Conservation (phyloP, 2,113 vertebrate species). For the Crotophaga sulcirostris region DNA sequence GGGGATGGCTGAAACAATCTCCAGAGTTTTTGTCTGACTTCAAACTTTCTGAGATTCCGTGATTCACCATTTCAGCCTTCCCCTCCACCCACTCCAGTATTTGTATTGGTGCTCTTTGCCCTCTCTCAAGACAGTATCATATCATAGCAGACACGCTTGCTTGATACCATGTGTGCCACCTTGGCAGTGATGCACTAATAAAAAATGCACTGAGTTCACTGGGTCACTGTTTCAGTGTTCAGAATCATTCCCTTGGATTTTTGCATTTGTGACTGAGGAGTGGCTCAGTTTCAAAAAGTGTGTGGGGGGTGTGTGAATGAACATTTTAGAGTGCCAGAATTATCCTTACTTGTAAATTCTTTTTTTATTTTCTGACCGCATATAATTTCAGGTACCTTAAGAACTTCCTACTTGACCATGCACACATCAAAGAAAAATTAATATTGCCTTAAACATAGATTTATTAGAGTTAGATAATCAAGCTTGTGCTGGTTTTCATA, state of each 20-base stretch:
- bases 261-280: not conserved
- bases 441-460: not conserved
- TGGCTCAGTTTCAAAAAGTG: not conserved
- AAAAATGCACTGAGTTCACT: not conserved
- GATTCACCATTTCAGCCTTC: not conserved
- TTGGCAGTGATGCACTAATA: not conserved
- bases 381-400: not conserved
- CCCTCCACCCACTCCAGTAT: not conserved
- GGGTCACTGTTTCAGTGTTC: not conserved
- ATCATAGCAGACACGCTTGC: fast-evolving
- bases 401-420: not conserved
- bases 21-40: not conserved
- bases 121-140: not conserved
- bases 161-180: not conserved
- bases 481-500: not conserved
- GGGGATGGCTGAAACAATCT: not conserved
- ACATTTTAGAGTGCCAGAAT: not conserved
- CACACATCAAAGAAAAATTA: not conserved
- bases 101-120: fast-evolving
- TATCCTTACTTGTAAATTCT: not conserved
- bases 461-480: not conserved
- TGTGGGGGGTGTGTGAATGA: not conserved
- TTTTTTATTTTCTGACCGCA: not conserved
- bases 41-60: not conserved
- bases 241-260: not conserved